Evolutionary conservation across 2,113 vertebrate genomes (phyloP), one percentile per base, ranked within the genome.

Genomic region (Lagopus muta): DNA sequence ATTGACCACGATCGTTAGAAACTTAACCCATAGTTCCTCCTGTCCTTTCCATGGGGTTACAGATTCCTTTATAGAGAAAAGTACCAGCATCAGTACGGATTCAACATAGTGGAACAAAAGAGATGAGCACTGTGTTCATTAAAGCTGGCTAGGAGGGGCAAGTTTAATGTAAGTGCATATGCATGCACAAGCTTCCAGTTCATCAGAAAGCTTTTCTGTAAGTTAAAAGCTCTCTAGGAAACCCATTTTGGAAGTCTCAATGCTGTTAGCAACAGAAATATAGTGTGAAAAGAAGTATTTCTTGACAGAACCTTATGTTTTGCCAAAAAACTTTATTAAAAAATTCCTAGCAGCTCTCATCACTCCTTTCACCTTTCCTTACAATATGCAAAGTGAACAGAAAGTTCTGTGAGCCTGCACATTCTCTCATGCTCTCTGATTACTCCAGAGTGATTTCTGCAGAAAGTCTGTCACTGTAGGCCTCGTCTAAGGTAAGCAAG

Each of bases 271-370:
- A 55, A 24, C 34, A 69, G n/a, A 8, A 0, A 89, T 64, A 65
- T 19, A 17, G 34, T 67, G 43, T 45, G 55, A 88, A 77, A 58
- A 42, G 20, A 84, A 82, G 7, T 5, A 3, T 60, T 85, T 82
- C 69, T 47, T 88, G 82, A 74, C 55, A 91, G 38, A 61, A 48
- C 3, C 6, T 15, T 20, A 7, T 32, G 17, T 77, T 94, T 86
- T 86, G 50, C 79, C 48, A 77, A 87, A 87, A n/a, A 28, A 5
- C 17, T 79, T 86, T 34, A 95, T 92, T 82, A 80, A 95, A 90
- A 93, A 86, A 86, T 88, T 90, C 90, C 69, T 81, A 64, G 25
- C 42, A 88, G 47, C 19, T 83, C 57, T 90, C 80, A 90, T 88
- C 60, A 91, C 42, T 73, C 50, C 62, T 79, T 58, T 25, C 47